phyloP scores from a whole-genome alignment of 2,113 vertebrate species.

The Gallinago jamesoni region DNA sequence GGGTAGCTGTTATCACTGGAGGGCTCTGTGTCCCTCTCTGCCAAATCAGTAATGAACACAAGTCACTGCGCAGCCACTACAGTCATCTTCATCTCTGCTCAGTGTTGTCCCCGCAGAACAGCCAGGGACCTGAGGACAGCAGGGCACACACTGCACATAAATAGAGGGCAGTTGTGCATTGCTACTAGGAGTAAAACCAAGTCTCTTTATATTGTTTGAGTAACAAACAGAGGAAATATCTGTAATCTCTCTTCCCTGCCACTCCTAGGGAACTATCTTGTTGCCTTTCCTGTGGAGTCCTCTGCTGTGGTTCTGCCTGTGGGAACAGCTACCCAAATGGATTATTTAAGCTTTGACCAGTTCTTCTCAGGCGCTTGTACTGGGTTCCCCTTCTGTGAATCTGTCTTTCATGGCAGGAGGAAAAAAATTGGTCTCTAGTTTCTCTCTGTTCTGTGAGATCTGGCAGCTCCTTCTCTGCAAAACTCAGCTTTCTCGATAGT shows the following conservation, averaged over 20 bases:
- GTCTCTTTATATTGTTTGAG: constrained; percentile 26
- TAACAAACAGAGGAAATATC: constrained; percentile 62
- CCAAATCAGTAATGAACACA: background rate
- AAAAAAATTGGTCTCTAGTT: accelerated
- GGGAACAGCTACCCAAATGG: background rate
- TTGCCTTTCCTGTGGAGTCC: constrained; percentile 50
- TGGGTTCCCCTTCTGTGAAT: background rate
- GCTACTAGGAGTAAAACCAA: background rate
- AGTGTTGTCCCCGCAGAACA: background rate
- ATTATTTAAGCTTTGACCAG: background rate
- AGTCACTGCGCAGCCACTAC: background rate
- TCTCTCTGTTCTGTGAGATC: background rate
- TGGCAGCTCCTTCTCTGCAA: background rate
- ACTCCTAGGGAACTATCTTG: constrained; percentile 53
- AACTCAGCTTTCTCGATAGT: background rate
- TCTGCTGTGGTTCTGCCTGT: background rate
- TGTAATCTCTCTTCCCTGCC: constrained; percentile 56
- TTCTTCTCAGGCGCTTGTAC: background rate
- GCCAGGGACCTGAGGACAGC: background rate
- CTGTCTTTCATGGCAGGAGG: background rate
- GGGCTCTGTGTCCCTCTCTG: background rate
- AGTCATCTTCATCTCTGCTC: background rate
- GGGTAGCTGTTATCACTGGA: background rate
- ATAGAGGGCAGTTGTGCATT: background rate
- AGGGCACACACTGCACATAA: accelerated